These are phyloP conservation scores for Aradophagus sp. DNA, from an alignment of 1,140 invertebrate genomes.

Conservation along the genomic window DNA sequence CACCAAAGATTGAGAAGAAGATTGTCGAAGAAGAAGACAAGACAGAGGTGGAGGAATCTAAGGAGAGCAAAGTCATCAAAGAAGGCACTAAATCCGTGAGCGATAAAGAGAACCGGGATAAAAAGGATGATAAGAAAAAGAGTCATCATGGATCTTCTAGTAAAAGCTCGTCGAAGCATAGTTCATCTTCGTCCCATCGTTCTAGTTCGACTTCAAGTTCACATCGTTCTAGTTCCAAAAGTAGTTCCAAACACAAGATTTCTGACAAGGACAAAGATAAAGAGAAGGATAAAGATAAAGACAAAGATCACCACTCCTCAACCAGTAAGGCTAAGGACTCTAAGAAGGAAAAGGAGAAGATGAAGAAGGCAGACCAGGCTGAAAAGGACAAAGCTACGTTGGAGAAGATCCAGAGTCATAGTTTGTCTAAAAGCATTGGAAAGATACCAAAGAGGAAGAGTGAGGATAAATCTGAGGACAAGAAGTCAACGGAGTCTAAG, in stretches of 20 bases:
- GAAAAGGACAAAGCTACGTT: slow-evolving; percentile 82
- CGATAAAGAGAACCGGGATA: slow-evolving; percentile 72
- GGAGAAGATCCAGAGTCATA: slow-evolving; percentile 79
- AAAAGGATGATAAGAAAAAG: slow-evolving; percentile 68
- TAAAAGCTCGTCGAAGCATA: slow-evolving; percentile 75
- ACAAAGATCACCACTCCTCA: slow-evolving; percentile 35
- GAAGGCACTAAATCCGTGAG: slow-evolving; percentile 63
- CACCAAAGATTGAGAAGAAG: slow-evolving; percentile 38
- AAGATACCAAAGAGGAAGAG: slow-evolving; percentile 84
- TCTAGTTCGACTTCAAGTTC: slow-evolving; percentile 64
- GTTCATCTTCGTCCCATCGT: slow-evolving; percentile 63
- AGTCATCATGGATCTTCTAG: slow-evolving; percentile 74
- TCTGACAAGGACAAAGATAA: slow-evolving; percentile 71
- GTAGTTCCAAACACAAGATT: slow-evolving; percentile 67
- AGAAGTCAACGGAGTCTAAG: slow-evolving; percentile 66
- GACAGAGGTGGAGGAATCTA: slow-evolving; percentile 52
- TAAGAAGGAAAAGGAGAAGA: slow-evolving; percentile 73
- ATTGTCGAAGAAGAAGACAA: slow-evolving; percentile 29
- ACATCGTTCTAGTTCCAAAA: slow-evolving; percentile 69
- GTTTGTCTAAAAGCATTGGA: slow-evolving; percentile 81
- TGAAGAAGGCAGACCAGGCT: slow-evolving; percentile 75
- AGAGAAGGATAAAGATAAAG: slow-evolving; percentile 61
- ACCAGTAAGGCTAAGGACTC: slow-evolving; percentile 1
- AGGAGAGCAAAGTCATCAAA: slow-evolving; percentile 53
- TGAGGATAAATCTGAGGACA: slow-evolving; percentile 73